phyloP scores from a whole-genome alignment of 2,113 vertebrate species.

The Ageneiosus marmoratus region DNA sequence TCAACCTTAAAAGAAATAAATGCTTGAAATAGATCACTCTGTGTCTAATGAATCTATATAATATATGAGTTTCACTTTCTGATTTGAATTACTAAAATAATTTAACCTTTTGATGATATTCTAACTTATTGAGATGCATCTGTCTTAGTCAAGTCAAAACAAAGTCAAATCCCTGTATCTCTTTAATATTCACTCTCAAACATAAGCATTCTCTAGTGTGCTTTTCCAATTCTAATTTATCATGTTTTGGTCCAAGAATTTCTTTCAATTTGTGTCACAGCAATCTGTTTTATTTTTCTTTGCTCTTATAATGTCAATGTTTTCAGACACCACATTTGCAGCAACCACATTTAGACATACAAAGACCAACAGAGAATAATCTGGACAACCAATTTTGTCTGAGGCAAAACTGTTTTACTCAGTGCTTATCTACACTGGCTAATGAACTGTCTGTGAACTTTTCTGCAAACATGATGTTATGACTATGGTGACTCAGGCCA shows the following conservation, averaged over 20 bases:
- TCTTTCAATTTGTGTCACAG: not conserved
- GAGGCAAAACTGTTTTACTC: not conserved
- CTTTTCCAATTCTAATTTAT: not conserved
- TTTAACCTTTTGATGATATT: no score
- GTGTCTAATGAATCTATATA: no score
- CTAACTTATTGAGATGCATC: no score
- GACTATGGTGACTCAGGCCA: constrained; percentile 6
- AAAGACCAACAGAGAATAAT: not conserved
- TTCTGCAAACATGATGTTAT: not conserved
- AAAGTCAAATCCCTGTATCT: not conserved
- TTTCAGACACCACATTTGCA: not conserved
- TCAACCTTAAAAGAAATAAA: no score
- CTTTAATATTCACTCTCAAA: not conserved
- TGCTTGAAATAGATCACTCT: no score
- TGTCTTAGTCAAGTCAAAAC: not conserved
- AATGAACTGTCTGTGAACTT: not conserved
- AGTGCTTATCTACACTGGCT: not conserved
- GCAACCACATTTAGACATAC: not conserved
- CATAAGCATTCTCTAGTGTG: not conserved
- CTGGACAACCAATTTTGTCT: not conserved
- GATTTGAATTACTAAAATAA: no score
- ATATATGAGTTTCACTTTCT: no score
- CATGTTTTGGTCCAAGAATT: not conserved
- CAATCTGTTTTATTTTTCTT: not conserved
- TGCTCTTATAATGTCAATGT: not conserved